Conservation (phyloP, 2,113 vertebrate genomes). For the Cnemophilus loriae region DNA sequence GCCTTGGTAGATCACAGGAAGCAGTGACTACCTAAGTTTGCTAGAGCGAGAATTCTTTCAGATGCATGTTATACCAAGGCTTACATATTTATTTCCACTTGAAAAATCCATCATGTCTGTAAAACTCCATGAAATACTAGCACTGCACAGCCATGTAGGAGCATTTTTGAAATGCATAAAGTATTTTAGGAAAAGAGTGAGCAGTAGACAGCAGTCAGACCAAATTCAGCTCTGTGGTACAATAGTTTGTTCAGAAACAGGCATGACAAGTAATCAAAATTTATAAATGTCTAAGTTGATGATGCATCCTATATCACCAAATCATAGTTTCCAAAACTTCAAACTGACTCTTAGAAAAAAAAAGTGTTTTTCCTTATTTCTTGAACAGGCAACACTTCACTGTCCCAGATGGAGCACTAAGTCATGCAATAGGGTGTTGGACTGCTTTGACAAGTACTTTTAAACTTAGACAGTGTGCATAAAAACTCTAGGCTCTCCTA, state of each 20-base stretch:
- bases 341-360: background rate
- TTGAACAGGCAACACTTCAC: background rate
- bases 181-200: background rate
- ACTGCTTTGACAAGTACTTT: slow-evolving; percentile 3
- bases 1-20: background rate
- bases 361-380: background rate
- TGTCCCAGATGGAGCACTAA: background rate
- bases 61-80: background rate
- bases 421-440: background rate
- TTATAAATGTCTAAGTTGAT: background rate
- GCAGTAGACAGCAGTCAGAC: background rate
- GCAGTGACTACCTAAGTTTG: background rate
- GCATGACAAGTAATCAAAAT: background rate
- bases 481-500: background rate
- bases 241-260: background rate
- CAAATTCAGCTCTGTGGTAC: background rate
- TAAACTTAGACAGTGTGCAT: background rate
- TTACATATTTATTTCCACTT: background rate
- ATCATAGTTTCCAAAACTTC: background rate
- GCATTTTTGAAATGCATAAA: background rate
- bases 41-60: background rate
- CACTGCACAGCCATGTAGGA: background rate
- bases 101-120: background rate
- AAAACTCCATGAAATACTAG: background rate
- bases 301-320: background rate